Base-by-base conservation (phyloP, 2,888 invertebrate species). In the Callosobruchus maculatus region DNA sequence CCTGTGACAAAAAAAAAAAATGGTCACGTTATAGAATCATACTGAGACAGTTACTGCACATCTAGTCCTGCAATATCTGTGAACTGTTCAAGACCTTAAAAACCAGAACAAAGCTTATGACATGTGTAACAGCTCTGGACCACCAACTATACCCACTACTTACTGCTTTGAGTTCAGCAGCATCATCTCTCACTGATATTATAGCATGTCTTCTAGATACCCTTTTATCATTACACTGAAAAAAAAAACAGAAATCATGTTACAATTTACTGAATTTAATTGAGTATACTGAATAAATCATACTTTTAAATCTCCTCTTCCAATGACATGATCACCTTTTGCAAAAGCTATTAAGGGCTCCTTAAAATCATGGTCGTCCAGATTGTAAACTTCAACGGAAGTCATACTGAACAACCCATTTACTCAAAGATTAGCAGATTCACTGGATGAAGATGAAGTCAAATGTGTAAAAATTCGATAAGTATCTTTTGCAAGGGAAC, bases 171-270 rank as follows among this genome's bases (percentile, higher is more conserved):
- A 90, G 79, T 21, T 79, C 82, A 3, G 88, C 83, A 22, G 83
- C 80, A 74, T 88, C 83, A 21, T 83, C 78, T 0, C 83, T 82
- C 2, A 90, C 85, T 74, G 85, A 83, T 22, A 91, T 79, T 71
- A 88, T 80, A 13, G 88, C 89, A 84, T 91, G 91, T 67, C 87
- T 87, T 70, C 90, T 86, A 1, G 90, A 90, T 49, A 90, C 87
- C 77, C 89, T 86, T 80, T 88, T 88, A 82, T 90, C 90, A 71
- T 87, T 83, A 81, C 88, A 88, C 90, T 90, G 82, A 75, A 82
- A n/a, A n/a, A 83, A 74, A 74, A 72, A 72, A 74, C 73, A 75
- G 73, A 68, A 5, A 18, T 68, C n/a, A 5, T 3, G 18, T 68
- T 68, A n/a, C n/a, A n/a, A n/a, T n/a, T n/a, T n/a, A n/a, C n/a